Base-by-base conservation (phyloP, 1,140 invertebrate genomes). In the Rhopalosiphum maidis region DNA sequence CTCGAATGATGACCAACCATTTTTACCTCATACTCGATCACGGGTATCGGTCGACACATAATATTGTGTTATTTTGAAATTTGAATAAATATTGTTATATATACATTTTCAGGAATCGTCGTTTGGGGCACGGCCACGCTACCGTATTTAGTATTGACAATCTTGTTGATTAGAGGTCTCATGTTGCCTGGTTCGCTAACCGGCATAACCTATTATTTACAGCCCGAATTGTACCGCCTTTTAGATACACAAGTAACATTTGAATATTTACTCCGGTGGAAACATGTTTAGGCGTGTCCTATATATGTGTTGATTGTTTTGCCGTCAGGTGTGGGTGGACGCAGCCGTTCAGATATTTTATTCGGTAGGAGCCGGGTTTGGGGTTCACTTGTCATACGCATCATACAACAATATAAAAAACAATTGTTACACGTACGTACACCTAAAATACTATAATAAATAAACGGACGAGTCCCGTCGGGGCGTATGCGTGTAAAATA, bases 271-370 rank as follows among this genome's bases (percentile, higher is more conserved):
- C 60, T 77, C 1, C 30, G 30, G 60, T 68, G 15, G 30, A 68
- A 68, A 18, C n/a, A n/a, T 77, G n/a, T n/a, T n/a, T n/a, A 77
- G 60, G 60, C 60, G 30, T 77, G 15, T 77, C n/a, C 60, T 77
- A 77, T 68, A 68, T 4, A 68, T 21, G n/a, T n/a, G 60, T 77
- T 21, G 60, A 35, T 77, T 77, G 60, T 88, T 48, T 88, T 88
- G 25, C 30, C 6, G 2, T 48, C 95, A 98, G 97, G 98, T 99
- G 41, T 99, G 98, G 98, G 97, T 97, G 54, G 98, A 99, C 95
- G 98, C 98, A 15, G 98, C 98, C 0, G 97, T 98, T 18, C 97
- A 98, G 95, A 97, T 99, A 94, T 99, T 99, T 95, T 99, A 98
- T 95, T 98, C 98, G 0, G 96, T 99, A 2, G 98, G 98, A 1